Evolutionary conservation across 2,888 invertebrate genomes (phyloP).

Genomic region (Kuschelorhynchus macadamiae): DNA sequence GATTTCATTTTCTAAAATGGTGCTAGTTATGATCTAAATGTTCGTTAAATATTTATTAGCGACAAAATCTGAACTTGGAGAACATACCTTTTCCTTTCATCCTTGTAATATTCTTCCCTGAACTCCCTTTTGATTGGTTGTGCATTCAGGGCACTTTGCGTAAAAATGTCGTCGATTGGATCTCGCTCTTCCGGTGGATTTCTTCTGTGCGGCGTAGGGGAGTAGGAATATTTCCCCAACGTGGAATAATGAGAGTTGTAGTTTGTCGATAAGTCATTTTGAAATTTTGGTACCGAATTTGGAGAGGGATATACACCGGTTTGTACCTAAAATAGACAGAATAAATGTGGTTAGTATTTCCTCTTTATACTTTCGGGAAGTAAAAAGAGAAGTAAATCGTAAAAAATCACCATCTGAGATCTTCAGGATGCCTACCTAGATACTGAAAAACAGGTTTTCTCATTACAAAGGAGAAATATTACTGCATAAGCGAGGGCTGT

Average conservation of each 20-base stretch:
- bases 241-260: constrained; percentile 61
- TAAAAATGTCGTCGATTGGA: constrained; percentile 68
- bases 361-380: too few species aligned
- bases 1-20: too few species aligned
- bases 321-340: constrained; percentile 41
- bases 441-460: too few species aligned
- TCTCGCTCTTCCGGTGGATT: constrained; percentile 56
- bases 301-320: constrained; percentile 42
- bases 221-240: constrained; percentile 50
- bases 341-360: neutral
- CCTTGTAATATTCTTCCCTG: constrained; percentile 66
- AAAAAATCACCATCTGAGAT: too few species aligned
- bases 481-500: too few species aligned
- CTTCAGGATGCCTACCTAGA: too few species aligned
- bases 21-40: too few species aligned
- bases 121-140: constrained; percentile 65
- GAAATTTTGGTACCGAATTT: constrained; percentile 61
- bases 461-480: too few species aligned
- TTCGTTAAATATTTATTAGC: too few species aligned
- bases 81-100: constrained; percentile 63
- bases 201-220: constrained; percentile 44
- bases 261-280: constrained; percentile 53
- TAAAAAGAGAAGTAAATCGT: neutral
- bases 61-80: too few species aligned
- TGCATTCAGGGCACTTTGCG: constrained; percentile 64